Evolutionary conservation across 2,113 vertebrate genomes (phyloP).

Genomic region (Chamaetylas fuelleborni): DNA sequence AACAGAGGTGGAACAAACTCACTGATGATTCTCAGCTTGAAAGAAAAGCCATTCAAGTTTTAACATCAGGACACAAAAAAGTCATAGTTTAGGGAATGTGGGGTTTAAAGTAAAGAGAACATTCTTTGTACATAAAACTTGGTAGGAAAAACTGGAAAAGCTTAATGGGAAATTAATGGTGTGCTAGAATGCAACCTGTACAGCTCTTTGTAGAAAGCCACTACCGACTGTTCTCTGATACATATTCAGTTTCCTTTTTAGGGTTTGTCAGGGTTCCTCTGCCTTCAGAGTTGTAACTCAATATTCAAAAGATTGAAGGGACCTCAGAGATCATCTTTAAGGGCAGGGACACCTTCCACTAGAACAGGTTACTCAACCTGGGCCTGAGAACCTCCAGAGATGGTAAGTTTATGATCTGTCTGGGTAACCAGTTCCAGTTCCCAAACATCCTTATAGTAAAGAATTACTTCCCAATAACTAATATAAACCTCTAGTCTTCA

Average conservation of each 20-base stretch:
- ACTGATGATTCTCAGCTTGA: background rate
- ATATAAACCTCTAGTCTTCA: background rate
- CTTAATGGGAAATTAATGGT: background rate
- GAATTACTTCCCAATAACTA: background rate
- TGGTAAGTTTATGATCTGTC: too few relatives aligned
- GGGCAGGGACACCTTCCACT: background rate
- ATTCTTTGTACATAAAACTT: background rate
- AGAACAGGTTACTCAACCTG: background rate
- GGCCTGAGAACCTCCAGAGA: background rate
- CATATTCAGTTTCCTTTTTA: background rate
- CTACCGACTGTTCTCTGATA: background rate
- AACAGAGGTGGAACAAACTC: background rate
- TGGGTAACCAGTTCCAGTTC: background rate
- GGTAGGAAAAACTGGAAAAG: background rate
- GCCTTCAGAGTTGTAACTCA: background rate
- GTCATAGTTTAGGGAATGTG: background rate
- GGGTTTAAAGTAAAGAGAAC: background rate
- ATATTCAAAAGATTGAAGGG: background rate
- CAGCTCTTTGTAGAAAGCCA: background rate
- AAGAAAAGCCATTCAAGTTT: background rate
- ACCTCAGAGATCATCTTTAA: background rate
- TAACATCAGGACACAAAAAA: background rate
- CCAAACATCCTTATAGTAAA: background rate
- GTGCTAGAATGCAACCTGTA: background rate
- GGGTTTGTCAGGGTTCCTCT: background rate